These are phyloP conservation scores for Stenodera caucasica DNA, from an alignment of 2,888 invertebrate genomes.

Conservation along the genomic window DNA sequence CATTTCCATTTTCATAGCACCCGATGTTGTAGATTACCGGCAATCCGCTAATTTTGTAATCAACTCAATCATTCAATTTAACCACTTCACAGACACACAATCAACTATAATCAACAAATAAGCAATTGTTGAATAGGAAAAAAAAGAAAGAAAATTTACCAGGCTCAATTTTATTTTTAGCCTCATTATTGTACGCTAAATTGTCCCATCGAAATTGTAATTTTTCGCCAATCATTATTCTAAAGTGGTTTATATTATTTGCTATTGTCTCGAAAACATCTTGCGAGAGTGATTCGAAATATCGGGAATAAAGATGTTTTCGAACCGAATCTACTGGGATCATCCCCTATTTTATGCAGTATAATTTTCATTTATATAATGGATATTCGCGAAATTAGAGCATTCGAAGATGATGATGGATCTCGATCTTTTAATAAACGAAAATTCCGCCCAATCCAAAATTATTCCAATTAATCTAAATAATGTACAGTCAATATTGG, in stretches of 20 bases:
- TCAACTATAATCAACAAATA: not conserved
- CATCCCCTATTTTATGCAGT: not conserved
- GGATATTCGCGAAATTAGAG: not conserved
- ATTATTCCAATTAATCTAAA: not conserved
- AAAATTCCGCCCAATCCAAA: no score
- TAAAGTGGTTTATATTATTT: no score
- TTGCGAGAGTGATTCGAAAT: no score
- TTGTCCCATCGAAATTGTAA: not conserved
- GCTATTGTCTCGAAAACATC: no score
- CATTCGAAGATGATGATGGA: not conserved
- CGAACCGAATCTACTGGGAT: not conserved
- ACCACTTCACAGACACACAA: not conserved
- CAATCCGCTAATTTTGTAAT: conserved; percentile 3
- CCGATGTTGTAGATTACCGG: not conserved
- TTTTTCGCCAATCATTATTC: no score
- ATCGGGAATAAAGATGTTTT: no score
- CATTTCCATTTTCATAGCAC: conserved; percentile 3
- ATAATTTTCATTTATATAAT: not conserved
- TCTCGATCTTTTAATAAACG: not conserved
- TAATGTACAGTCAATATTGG: not conserved
- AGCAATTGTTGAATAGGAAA: not conserved
- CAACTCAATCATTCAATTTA: conserved; percentile 6
- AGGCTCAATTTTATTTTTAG: not conserved
- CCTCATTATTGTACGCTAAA: not conserved
- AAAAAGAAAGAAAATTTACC: not conserved